These are phyloP conservation scores for Engraulis encrasicolus DNA, from an alignment of 2,113 vertebrate genomes.

Conservation along the genomic window DNA sequence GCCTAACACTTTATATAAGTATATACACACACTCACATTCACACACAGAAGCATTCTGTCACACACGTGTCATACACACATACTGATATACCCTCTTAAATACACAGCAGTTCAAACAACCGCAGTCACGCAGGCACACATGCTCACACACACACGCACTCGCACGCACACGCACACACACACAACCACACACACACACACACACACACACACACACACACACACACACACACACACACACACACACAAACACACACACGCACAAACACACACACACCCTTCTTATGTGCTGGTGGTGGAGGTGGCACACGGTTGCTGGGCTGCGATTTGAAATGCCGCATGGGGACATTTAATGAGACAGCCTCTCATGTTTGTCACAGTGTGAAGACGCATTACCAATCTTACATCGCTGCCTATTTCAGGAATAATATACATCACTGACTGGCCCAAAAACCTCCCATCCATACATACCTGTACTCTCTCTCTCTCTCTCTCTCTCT, in stretches of 20 bases:
- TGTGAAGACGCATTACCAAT: conserved; percentile 64
- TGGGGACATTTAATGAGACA: conserved; percentile 72
- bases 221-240: neutral
- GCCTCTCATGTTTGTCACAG: conserved; percentile 66
- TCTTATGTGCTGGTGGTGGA: no score
- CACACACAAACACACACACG: conserved; percentile 25
- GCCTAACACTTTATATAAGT: no score
- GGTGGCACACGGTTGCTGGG: conserved; percentile 31
- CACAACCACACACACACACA: conserved; percentile 10
- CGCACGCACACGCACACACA: conserved; percentile 21
- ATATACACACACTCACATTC: no score
- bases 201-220: neutral
- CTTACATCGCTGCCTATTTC: conserved; percentile 63
- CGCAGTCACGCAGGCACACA: conserved; percentile 39
- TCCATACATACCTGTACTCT: no score
- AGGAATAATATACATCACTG: conserved; percentile 65
- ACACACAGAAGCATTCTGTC: no score
- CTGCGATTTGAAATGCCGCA: conserved; percentile 71
- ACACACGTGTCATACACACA: no score
- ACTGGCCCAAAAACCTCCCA: neutral
- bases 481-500: no score
- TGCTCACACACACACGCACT: conserved; percentile 37
- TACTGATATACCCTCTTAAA: no score
- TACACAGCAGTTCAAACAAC: no score
- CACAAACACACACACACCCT: conserved; percentile 25